A percentile compares a stretch with the other conserved stretches of the same genome.
These are phyloP conservation scores for Gyps fulvus DNA, from an alignment of 2,113 vertebrate species.

Conservation along the genomic window DNA sequence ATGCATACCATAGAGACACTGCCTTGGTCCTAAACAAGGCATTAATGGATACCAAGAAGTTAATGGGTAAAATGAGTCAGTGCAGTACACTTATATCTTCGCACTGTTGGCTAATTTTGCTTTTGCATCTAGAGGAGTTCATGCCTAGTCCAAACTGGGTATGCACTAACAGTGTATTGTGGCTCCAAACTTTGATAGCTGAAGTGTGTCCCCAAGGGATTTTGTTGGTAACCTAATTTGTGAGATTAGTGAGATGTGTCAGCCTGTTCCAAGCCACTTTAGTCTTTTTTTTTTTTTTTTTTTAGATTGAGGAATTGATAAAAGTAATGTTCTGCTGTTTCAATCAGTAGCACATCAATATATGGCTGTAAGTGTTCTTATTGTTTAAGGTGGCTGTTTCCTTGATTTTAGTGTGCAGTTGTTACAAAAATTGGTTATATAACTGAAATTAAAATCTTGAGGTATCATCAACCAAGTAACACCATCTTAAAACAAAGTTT, in stretches of 20 bases:
- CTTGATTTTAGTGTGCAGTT: not conserved
- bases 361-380: not conserved
- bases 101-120: not conserved
- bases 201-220: not conserved
- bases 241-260: not conserved
- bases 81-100: not conserved
- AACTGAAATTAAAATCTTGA: not conserved
- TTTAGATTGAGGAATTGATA: not conserved
- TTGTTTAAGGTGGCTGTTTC: not conserved
- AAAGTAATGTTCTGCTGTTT: not conserved
- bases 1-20: not conserved
- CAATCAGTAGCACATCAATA: not conserved
- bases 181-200: not conserved
- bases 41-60: not conserved
- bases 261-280: not conserved
- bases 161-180: not conserved
- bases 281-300: not conserved
- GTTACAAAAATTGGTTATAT: not conserved
- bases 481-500: not conserved
- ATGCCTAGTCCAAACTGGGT: not conserved
- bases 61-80: not conserved
- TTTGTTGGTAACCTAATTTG: not conserved
- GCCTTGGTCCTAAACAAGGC: not conserved
- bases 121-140: not conserved
- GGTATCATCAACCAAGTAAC: not conserved